These are phyloP conservation scores for Python bivittatus DNA, from an alignment of 2,113 vertebrate species.

Conservation along the genomic window DNA sequence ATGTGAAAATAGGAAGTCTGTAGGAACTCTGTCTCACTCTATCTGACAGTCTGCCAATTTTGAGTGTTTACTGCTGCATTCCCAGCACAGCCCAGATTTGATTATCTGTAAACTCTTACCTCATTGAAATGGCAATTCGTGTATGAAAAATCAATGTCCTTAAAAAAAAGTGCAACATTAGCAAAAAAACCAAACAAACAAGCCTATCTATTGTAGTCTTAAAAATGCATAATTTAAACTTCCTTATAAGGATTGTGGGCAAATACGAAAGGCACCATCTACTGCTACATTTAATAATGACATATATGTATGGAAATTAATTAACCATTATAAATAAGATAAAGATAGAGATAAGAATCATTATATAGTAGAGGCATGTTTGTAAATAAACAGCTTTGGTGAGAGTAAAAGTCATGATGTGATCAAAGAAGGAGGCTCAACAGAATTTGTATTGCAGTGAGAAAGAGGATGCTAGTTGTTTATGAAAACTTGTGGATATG, in stretches of 20 bases:
- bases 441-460: neutral
- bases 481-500: neutral
- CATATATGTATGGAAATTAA: neutral
- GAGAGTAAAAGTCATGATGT: neutral
- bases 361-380: neutral
- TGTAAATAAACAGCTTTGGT: neutral
- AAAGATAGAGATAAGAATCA: neutral
- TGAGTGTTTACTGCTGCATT: neutral
- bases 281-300: neutral
- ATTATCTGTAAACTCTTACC: neutral
- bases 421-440: neutral
- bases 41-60: neutral
- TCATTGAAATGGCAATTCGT: neutral
- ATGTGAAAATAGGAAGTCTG: neutral
- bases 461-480: neutral
- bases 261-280: neutral
- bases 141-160: neutral
- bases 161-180: neutral
- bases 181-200: constrained; percentile 1
- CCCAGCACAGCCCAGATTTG: neutral
- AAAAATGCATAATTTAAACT: neutral
- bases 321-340: neutral
- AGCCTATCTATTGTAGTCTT: neutral
- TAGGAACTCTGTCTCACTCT: neutral
- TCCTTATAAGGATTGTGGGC: neutral